phyloP scores from a whole-genome alignment of 2,113 vertebrate species.

The Arizona elegans region DNA sequence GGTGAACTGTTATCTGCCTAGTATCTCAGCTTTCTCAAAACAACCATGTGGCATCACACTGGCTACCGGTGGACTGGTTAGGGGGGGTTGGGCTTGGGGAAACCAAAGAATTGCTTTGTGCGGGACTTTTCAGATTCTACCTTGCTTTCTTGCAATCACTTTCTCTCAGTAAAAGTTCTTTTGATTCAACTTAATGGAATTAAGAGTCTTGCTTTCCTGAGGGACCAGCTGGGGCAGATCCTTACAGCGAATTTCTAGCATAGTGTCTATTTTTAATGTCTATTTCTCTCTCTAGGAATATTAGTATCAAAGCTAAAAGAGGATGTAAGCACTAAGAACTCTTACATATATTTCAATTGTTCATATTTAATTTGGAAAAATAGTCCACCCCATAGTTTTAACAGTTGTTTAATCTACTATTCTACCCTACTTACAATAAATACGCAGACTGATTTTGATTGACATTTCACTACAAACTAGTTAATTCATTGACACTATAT shows the following conservation, averaged over 20 bases:
- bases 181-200: no score
- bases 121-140: no score
- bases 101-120: no score
- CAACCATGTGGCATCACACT: no score
- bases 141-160: no score
- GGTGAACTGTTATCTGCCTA: no score
- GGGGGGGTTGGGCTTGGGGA: no score
- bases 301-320: background rate
- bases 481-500: background rate
- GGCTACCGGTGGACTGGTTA: no score
- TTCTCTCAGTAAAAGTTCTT: no score
- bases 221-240: no score
- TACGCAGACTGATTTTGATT: slow-evolving; percentile 25
- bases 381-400: slow-evolving; percentile 27
- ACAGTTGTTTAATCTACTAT: slow-evolving; percentile 36
- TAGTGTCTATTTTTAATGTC: background rate
- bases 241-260: background rate
- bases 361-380: slow-evolving; percentile 22
- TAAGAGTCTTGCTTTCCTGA: no score
- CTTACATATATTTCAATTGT: slow-evolving; percentile 9
- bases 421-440: slow-evolving; percentile 27
- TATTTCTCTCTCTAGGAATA: background rate
- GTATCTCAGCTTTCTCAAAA: no score
- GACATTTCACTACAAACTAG: background rate
- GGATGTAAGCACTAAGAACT: background rate